Evolutionary conservation across 2,888 invertebrate species (phyloP).

Genomic region (Platycheirus albimanus): DNA sequence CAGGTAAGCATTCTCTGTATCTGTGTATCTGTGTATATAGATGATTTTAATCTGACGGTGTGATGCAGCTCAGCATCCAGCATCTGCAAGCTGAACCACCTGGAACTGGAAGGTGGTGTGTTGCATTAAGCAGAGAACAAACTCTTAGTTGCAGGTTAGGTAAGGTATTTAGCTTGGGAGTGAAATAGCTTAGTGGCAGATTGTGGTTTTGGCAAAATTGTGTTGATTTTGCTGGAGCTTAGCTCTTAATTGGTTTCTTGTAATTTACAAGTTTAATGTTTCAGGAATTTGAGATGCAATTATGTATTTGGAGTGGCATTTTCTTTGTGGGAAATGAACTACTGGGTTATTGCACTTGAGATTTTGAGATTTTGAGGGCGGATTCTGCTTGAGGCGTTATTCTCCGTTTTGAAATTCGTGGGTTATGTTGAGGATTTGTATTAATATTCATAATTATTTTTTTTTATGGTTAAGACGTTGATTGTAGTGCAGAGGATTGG

Average conservation of each 20-base stretch:
- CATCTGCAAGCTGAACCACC: no score
- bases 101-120: no score
- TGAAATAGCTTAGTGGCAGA: conserved; percentile 21
- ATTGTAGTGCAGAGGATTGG: no score
- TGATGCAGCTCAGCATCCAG: background rate
- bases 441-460: background rate
- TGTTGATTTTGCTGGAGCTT: conserved; percentile 28
- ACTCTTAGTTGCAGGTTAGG: background rate
- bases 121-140: background rate
- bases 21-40: background rate
- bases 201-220: conserved; percentile 35
- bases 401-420: background rate
- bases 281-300: conserved; percentile 9
- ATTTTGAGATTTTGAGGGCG: background rate
- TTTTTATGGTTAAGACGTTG: no score
- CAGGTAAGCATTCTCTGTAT: background rate
- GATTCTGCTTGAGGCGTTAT: background rate
- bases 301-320: conserved; percentile 10
- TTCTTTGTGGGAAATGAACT: background rate
- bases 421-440: no score
- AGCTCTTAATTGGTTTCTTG: conserved; percentile 35
- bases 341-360: background rate
- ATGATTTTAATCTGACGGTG: background rate
- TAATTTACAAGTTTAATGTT: conserved; percentile 30
- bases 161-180: background rate